Base-by-base conservation (phyloP, 1,140 invertebrate species). In the Diorhabda elongata region DNA sequence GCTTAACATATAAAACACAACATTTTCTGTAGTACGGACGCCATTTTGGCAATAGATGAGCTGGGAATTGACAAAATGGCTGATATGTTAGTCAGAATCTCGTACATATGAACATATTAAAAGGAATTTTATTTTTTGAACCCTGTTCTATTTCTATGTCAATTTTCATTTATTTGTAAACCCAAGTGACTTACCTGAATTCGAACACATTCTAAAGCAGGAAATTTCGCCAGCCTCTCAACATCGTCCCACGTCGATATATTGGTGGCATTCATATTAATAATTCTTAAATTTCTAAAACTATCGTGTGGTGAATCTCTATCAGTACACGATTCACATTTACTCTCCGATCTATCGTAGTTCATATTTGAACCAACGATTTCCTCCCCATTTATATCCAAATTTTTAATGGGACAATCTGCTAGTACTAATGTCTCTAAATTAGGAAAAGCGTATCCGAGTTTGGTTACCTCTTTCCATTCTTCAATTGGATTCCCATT, bases 231-330 rank as follows among this genome's bases (percentile, higher is more conserved):
- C 52, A 98, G 84, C 72, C 89, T 85, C 74, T 96, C 93, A 62
- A 97, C 89, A 76, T 96, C 93, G 74, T 92, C 89, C 95, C 95
- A 97, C 7, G 90, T 89, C 8, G 88, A 85, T 43, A 98, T 80
- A 42, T 90, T 84, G 0, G 92, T 93, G 64, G 92, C 92, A 78
- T 93, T 95, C 11, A 97, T 83, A 80, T 95, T 96, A 6, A 97
- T 83, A 80, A 91, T 89, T 77, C 88, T 85, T 56, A 96, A 83
- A 74, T 87, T 87, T 58, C 87, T 87, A 81, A 89, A 92, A 65
- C 74, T 75, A 69, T 81, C 80, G 72, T 85, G 81, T 42, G 83
- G 80, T 2, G 79, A 81, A 66, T 81, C 80, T 56, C 69, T 45
- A 63, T 74, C 71, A 43, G 67, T 58, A 66, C 60, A 67, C 0